These are phyloP conservation scores for Struthidea cinerea DNA, from an alignment of 2,113 vertebrate species.

Conservation along the genomic window DNA sequence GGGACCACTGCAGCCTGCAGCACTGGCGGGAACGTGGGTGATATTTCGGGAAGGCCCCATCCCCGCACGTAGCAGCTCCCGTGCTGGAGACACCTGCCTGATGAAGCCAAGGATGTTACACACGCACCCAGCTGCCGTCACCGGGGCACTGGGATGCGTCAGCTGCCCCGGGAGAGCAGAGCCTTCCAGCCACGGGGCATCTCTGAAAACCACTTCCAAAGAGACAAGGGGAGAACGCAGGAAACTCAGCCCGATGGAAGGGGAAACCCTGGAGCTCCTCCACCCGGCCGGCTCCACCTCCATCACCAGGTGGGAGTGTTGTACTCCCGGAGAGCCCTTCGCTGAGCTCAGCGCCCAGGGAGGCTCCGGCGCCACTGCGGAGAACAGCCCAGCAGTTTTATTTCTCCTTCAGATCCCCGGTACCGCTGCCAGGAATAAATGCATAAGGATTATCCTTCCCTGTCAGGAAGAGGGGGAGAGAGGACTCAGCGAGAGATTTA, in stretches of 20 bases:
- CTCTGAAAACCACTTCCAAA: neutral
- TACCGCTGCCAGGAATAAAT: conserved; percentile 50
- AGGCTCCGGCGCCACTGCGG: neutral
- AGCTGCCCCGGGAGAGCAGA: neutral
- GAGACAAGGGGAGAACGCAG: neutral
- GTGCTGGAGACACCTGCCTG: neutral
- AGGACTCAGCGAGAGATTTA: neutral
- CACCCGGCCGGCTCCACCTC: neutral
- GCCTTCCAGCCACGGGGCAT: neutral
- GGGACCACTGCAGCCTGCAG: neutral
- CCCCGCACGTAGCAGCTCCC: fast-evolving
- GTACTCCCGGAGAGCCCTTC: conserved; percentile 22
- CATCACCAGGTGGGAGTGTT: conserved; percentile 67
- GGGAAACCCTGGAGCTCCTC: neutral
- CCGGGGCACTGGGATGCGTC: neutral
- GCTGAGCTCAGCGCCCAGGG: neutral
- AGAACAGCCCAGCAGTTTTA: conserved; percentile 17
- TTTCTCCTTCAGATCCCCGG: conserved; percentile 13
- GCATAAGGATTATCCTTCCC: conserved; percentile 50
- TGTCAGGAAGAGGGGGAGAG: conserved; percentile 19
- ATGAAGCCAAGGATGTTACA: neutral
- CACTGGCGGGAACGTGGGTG: neutral
- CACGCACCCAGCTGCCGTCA: fast-evolving
- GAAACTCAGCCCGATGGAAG: neutral
- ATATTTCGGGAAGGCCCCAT: neutral